Conservation (phyloP, 2,113 vertebrate genomes). For the Rhegmatorhina hoffmannsi region DNA sequence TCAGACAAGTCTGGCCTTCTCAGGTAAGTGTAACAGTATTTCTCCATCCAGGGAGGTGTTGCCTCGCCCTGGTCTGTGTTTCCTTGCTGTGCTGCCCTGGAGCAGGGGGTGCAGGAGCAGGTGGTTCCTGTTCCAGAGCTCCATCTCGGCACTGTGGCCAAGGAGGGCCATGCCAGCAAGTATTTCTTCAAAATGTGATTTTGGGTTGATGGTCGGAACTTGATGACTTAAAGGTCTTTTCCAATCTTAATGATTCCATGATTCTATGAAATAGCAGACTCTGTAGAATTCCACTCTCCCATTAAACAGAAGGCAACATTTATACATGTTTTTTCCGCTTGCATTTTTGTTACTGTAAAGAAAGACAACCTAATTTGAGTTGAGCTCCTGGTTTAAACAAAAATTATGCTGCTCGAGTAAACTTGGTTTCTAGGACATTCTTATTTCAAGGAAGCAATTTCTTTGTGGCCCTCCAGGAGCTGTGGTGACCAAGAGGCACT, state of each 20-base stretch:
- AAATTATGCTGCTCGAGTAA: not conserved
- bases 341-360: not conserved
- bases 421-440: not conserved
- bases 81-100: not conserved
- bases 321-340: not conserved
- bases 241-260: not conserved
- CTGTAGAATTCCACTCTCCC: not conserved
- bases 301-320: not conserved
- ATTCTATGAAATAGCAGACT: not conserved
- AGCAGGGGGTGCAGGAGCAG: not conserved
- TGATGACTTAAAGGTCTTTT: not conserved
- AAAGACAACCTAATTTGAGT: not conserved
- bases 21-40: constrained; percentile 13
- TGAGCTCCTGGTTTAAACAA: not conserved
- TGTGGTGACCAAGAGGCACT: not conserved
- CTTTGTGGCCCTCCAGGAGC: not conserved
- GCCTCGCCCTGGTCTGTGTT: not conserved
- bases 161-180: not conserved
- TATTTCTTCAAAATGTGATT: not conserved
- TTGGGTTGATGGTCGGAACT: not conserved
- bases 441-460: not conserved
- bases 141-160: accelerated
- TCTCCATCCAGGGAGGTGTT: not conserved
- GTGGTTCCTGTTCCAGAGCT: not conserved
- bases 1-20: not conserved